Evolutionary conservation across 2,797 vertebrate species (phyloP), one percentile per base, ranked within the genome.

Genomic region (Siniperca undulata): DNA sequence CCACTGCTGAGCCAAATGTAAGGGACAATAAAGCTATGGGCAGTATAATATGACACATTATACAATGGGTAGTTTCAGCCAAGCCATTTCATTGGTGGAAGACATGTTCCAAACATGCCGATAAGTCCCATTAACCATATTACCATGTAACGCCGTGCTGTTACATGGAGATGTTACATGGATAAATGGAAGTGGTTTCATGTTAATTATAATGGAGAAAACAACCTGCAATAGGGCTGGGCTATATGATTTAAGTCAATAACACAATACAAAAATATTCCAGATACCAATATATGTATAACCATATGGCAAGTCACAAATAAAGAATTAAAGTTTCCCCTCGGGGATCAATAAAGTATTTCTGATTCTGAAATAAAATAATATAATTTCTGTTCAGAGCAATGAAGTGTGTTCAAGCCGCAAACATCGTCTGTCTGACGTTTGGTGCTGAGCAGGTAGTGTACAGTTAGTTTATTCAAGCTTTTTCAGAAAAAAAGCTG

Each of bases 21-120:
- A 44, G 68, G 46, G 70, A 78, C 80, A 77, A 78, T 90, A 88
- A 89, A 90, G 86, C 82, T 40, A 65, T 48, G 62, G 73, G 67
- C 84, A 53, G 77, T 68, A 83, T 81, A 82, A 88, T 80, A 76
- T 87, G 81, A 87, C 77, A 87, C 59, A 71, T 87, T 88, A 86
- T 72, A 80, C 62, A 70, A 77, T 12, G 42, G 65, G 61, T 11
- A 40, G 69, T 50, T 74, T 77, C 36, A 56, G 71, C 52, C 38
- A 34, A 70, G 74, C 68, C 17, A 19, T 82, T 73, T 69, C 70
- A 88, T 55, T 71, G 74, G 70, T 59, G 40, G 61, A 36, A n/a
- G 60, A 60, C 71, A 67, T 4, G 7, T 44, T 83, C 52, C 76
- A 74, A 88, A 86, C 68, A 72, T 34, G 17, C 65, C 55, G 65